Percentiles rank a stretch among this genome's conserved stretches.
phyloP scores from a whole-genome alignment of 2,113 vertebrate genomes.

The Tragelaphus strepsiceros region DNA sequence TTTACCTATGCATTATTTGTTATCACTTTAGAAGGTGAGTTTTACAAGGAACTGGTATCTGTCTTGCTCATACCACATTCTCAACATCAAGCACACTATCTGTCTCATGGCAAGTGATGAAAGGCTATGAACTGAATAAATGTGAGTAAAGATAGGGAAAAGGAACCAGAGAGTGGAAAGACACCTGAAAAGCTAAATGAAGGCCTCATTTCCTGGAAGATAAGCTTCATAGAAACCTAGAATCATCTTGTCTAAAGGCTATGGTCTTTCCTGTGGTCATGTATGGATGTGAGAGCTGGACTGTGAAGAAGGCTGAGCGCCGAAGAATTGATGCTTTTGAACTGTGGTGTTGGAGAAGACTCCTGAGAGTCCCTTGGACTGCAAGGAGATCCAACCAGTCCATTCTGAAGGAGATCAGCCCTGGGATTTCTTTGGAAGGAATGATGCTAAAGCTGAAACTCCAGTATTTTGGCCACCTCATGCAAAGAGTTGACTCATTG shows the following conservation, averaged over 20 bases:
- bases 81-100: not conserved
- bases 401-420: too few relatives aligned
- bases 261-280: too few relatives aligned
- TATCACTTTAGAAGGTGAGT: not conserved
- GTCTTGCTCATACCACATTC: not conserved
- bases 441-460: too few relatives aligned
- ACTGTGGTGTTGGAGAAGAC: too few relatives aligned
- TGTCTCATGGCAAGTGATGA: not conserved
- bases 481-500: too few relatives aligned
- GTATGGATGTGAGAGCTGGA: too few relatives aligned
- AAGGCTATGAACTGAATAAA: not conserved
- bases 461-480: too few relatives aligned
- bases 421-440: too few relatives aligned
- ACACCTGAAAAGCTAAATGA: not conserved
- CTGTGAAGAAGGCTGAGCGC: too few relatives aligned
- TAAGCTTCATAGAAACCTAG: not conserved
- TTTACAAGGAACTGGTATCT: not conserved
- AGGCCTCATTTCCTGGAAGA: conserved; percentile 1
- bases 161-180: not conserved
- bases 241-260: not conserved
- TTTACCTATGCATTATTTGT: not conserved
- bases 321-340: too few relatives aligned
- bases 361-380: too few relatives aligned
- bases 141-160: not conserved
- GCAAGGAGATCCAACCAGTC: too few relatives aligned